Base-by-base conservation (phyloP, 2,888 invertebrate genomes). In the Caenorhabditis sulstoni region DNA sequence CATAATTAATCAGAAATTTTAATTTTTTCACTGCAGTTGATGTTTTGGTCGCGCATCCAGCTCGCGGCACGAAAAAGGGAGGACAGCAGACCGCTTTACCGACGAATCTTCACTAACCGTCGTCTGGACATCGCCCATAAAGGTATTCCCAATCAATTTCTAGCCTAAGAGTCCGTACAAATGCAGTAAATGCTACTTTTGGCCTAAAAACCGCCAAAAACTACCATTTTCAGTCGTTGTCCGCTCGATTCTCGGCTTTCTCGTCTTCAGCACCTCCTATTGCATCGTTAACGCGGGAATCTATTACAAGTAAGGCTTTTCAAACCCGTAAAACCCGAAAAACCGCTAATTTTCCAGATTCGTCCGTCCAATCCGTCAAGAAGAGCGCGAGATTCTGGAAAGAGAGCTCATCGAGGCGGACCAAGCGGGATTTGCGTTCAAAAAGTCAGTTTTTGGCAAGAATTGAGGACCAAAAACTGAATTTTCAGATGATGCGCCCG, bases 361-460 rank as follows among this genome's bases (percentile, higher is more conserved):
- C 81, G 83, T 87, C 5, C 85, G 88, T 37, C 88, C 88, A 9
- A 79, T 87, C 50, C 76, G 85, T 39, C 85, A 86, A 58, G 86
- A 88, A 66, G 87, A 88, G 61, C 70, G 87, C 22, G 87, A 89
- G 59, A 53, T 81, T 47, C 74, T 89, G 52, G 88, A 89, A 61
- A 66, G 86, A 47, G 88, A 89, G 64, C 80, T 89, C 11, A 88
- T 89, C 62, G 89, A 89, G 64, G 89, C 88, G 18, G 88, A 89
- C 57, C 82, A 81, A 58, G 88, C 88, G 39, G 88, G 88, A 39
- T 88, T 88, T 58, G 78, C 81, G 22, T 57, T 88, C 49, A 85
- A 83, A 62, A 82, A 75, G 75, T 81, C 16, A 37, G 20, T 16
- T 35, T 50, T 35, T 57, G 14, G 16, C 16, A 29, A 29, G 7